Evolutionary conservation across 2,797 vertebrate species (phyloP).

Genomic region (Mormyrus proboscirostris): DNA sequence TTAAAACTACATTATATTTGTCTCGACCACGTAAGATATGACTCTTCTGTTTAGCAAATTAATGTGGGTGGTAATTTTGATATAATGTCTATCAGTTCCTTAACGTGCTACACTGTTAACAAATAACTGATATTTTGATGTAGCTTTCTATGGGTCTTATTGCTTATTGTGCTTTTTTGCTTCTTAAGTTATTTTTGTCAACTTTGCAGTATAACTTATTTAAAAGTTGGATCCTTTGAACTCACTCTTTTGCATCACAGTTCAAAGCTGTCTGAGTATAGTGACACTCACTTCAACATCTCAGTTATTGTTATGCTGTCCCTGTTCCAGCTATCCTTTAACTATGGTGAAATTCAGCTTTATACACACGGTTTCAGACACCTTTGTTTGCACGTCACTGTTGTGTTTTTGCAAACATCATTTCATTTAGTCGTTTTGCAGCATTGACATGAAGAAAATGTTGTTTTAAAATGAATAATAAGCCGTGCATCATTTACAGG

Average conservation of each 20-base stretch:
- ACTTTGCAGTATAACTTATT: background rate
- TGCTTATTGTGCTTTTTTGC: background rate
- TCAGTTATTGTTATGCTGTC: background rate
- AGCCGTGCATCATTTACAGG: background rate
- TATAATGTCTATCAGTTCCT: background rate
- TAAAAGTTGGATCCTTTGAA: background rate
- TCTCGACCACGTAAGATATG: background rate
- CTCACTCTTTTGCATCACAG: background rate
- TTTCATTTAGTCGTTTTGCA: background rate
- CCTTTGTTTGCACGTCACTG: background rate
- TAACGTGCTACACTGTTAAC: background rate
- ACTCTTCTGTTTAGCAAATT: slow-evolving; percentile 10
- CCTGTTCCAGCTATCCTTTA: background rate
- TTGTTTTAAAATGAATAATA: background rate
- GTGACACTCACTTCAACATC: background rate
- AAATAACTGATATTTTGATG: background rate
- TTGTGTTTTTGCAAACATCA: background rate
- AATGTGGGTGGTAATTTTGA: background rate
- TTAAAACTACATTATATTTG: slow-evolving; percentile 20
- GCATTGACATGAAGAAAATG: background rate
- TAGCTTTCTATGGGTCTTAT: background rate
- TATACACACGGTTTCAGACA: background rate
- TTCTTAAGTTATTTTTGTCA: background rate
- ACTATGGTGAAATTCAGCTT: background rate
- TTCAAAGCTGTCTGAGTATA: background rate